These are phyloP conservation scores for Manis crassicaudata DNA, from an alignment of 2,797 vertebrate genomes.

Conservation along the genomic window DNA sequence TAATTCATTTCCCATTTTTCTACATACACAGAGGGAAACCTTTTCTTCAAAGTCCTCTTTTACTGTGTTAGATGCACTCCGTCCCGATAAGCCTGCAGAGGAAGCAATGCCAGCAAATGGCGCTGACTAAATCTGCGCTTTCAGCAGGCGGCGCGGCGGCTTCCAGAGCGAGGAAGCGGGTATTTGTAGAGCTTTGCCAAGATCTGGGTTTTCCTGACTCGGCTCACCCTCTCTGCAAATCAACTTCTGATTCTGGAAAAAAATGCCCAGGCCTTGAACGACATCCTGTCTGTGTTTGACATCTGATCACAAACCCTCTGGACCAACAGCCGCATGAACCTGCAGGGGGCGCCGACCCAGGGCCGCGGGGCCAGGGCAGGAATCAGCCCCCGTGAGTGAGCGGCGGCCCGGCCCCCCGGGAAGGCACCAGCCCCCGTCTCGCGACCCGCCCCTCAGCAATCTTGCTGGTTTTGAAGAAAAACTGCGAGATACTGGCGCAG, in stretches of 20 bases:
- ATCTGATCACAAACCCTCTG: rapidly evolving
- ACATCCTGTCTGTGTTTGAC: rapidly evolving
- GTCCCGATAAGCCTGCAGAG: rapidly evolving
- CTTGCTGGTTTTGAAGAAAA: not conserved
- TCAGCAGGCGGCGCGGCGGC: not conserved
- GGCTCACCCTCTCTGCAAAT: not conserved
- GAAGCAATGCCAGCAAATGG: rapidly evolving
- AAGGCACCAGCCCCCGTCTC: rapidly evolving
- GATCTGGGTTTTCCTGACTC: not conserved
- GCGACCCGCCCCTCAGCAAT: rapidly evolving
- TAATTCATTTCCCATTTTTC: not conserved
- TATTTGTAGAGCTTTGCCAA: not conserved
- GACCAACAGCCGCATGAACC: rapidly evolving
- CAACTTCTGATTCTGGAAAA: too few species aligned
- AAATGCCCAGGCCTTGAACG: rapidly evolving
- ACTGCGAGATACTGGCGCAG: not conserved
- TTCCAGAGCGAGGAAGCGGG: not conserved
- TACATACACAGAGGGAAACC: not conserved
- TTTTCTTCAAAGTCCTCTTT: not conserved
- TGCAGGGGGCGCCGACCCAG: rapidly evolving
- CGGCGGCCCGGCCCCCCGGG: not conserved
- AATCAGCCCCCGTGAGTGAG: rapidly evolving
- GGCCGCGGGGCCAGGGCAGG: rapidly evolving
- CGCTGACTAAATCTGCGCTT: not conserved
- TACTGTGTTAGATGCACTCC: rapidly evolving